Percentiles rank a stretch among this genome's conserved stretches.
phyloP scores from a whole-genome alignment of 2,797 vertebrate species.

The Vireo griseus region DNA sequence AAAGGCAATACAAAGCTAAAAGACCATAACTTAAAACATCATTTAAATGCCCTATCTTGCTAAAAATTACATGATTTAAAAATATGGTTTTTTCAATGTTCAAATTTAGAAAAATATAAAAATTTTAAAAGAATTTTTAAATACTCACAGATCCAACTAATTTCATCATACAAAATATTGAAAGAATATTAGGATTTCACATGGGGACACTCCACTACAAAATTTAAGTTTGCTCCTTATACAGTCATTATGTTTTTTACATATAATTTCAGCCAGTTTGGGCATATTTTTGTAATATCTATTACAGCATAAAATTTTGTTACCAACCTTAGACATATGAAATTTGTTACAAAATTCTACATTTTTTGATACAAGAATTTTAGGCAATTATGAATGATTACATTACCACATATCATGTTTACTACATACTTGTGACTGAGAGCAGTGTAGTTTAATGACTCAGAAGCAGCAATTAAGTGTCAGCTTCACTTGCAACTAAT shows the following conservation, averaged over 20 bases:
- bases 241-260: background rate
- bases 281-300: background rate
- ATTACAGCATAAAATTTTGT: background rate
- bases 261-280: background rate
- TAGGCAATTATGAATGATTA: background rate
- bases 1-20: background rate
- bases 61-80: background rate
- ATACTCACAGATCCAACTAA: background rate
- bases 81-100: accelerated
- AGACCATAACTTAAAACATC: accelerated
- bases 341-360: background rate
- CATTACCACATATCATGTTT: background rate
- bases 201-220: background rate
- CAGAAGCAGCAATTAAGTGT: background rate
- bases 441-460: background rate
- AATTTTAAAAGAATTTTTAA: background rate
- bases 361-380: background rate
- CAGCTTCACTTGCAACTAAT: background rate
- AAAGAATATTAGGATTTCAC: background rate
- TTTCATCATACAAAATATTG: background rate
- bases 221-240: background rate
- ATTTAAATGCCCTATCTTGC: background rate
- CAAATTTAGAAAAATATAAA: background rate
- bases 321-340: background rate
- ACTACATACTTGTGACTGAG: background rate